A percentile compares a stretch with the other conserved stretches of the same genome.
phyloP scores from a whole-genome alignment of 2,888 invertebrate species.

The Polyommatus icarus region DNA sequence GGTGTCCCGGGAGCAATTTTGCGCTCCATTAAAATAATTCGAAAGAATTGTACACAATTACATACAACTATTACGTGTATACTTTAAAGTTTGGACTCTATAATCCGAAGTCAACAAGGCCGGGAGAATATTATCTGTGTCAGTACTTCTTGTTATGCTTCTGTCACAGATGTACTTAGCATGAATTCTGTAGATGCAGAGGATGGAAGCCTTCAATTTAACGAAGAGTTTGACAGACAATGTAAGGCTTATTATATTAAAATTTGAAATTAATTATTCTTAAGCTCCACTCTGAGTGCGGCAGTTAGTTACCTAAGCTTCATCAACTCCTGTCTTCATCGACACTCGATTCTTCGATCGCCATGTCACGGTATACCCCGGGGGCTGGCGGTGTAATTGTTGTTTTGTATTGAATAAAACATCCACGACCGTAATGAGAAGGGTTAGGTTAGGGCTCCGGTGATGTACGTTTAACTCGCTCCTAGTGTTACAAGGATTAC shows the following conservation, averaged over 20 bases:
- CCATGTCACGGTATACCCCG: neutral
- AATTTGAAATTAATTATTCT: too few relatives aligned
- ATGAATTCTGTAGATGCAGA: too few relatives aligned
- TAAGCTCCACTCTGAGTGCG: too few relatives aligned
- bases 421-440: conserved; percentile 58
- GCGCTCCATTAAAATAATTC: conserved; percentile 27
- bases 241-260: too few relatives aligned
- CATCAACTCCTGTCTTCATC: neutral
- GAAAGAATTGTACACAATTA: conserved; percentile 23
- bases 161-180: too few relatives aligned
- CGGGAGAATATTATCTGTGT: too few relatives aligned
- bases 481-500: conserved; percentile 16
- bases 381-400: conserved; percentile 5
- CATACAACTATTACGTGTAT: neutral
- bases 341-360: neutral
- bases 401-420: conserved; percentile 45
- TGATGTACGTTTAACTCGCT: conserved; percentile 18
- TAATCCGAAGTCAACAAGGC: too few relatives aligned
- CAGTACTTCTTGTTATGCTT: too few relatives aligned
- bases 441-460: conserved; percentile 52
- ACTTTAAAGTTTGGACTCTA: too few relatives aligned
- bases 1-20: conserved; percentile 15
- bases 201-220: too few relatives aligned
- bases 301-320: too few relatives aligned
- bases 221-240: too few relatives aligned